Percentiles rank a stretch among this genome's conserved stretches.
These are phyloP conservation scores for Nysson spinosus DNA, from an alignment of 2,888 invertebrate species.

Conservation along the genomic window DNA sequence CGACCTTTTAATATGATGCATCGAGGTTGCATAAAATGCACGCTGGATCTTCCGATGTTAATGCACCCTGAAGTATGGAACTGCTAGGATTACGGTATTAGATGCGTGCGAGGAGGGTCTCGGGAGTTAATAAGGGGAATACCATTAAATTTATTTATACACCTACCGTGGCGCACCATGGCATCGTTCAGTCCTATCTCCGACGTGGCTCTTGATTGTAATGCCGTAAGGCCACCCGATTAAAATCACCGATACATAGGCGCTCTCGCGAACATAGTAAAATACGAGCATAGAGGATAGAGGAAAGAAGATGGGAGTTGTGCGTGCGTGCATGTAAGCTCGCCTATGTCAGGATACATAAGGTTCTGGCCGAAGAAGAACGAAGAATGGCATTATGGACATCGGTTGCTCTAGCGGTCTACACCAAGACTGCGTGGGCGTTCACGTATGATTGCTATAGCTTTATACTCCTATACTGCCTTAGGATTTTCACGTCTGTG, in stretches of 20 bases:
- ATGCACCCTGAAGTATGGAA: no score
- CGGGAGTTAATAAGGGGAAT: constrained; percentile 42
- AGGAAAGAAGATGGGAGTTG: constrained; percentile 7
- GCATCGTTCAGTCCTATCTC: constrained; percentile 15
- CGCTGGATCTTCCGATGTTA: no score
- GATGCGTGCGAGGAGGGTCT: background rate
- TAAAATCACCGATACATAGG: constrained; percentile 55
- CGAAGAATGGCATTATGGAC: constrained; percentile 26
- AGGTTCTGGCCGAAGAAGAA: constrained; percentile 5
- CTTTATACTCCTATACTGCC: constrained; percentile 34
- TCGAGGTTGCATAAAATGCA: no score
- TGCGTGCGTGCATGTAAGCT: constrained; percentile 12
- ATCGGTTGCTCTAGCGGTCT: constrained; percentile 32
- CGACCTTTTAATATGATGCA: no score
- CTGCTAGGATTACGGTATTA: no score
- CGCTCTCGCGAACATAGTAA: constrained; percentile 25
- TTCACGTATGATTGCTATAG: constrained; percentile 48
- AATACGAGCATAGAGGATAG: constrained; percentile 10
- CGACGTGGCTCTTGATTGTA: constrained; percentile 34
- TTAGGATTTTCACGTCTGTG: background rate
- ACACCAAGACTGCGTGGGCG: constrained; percentile 37
- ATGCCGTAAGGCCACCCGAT: constrained; percentile 52
- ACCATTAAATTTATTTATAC: constrained; percentile 47
- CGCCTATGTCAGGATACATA: background rate
- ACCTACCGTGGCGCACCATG: constrained; percentile 21